A percentile compares a stretch with the other conserved stretches of the same genome.
These are phyloP conservation scores for Aphelinus atriplicis DNA, from an alignment of 1,140 invertebrate species.

Conservation along the genomic window DNA sequence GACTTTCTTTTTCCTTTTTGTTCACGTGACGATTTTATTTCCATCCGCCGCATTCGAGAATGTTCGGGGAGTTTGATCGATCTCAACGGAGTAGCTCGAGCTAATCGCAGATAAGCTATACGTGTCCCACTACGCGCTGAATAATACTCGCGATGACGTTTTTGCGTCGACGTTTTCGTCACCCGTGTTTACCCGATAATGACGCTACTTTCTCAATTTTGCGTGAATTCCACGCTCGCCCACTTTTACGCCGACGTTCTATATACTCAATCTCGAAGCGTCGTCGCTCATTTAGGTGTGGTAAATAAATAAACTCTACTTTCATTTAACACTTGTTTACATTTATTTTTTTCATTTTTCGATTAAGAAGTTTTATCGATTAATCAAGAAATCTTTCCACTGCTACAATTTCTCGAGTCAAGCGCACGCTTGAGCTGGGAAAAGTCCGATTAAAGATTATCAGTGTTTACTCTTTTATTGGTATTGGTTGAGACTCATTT, in stretches of 20 bases:
- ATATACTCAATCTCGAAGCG: slow-evolving; percentile 3
- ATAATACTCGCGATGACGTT: not conserved
- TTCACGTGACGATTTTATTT: too few species aligned
- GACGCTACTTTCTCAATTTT: slow-evolving; percentile 3
- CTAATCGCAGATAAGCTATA: too few species aligned
- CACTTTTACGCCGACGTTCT: not conserved
- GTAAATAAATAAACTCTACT: slow-evolving; percentile 13
- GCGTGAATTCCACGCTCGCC: not conserved
- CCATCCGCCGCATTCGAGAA: too few species aligned
- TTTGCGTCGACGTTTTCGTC: slow-evolving; percentile 8
- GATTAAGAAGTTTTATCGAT: slow-evolving; percentile 15
- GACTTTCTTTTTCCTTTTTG: too few species aligned
- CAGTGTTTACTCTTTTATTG: slow-evolving; percentile 14
- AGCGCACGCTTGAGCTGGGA: not conserved
- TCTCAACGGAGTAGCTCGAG: too few species aligned
- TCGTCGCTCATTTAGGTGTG: not conserved
- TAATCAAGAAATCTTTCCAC: slow-evolving; percentile 6
- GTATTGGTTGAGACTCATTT: not conserved
- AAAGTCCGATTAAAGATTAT: slow-evolving; percentile 5
- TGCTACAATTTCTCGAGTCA: slow-evolving; percentile 3
- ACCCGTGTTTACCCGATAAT: slow-evolving; percentile 13
- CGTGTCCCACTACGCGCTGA: too few species aligned
- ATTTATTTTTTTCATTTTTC: slow-evolving; percentile 11
- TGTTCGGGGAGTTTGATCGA: too few species aligned
- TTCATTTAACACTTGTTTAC: not conserved